Evolutionary conservation across 1,140 invertebrate species (phyloP).

Genomic region (Onthophagus taurus): DNA sequence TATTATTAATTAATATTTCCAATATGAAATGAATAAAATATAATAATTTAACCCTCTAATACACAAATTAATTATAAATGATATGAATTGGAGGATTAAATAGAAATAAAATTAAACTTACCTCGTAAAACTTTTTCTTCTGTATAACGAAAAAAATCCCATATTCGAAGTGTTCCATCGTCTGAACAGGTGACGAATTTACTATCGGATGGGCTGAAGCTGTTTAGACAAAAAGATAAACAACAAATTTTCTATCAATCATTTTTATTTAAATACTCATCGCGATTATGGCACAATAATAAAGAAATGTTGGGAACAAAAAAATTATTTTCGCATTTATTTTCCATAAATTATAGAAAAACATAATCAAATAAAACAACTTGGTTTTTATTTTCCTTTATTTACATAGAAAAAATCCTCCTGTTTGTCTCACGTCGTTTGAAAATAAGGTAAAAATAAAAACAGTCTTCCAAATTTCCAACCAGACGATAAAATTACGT

Average conservation of each 20-base stretch:
- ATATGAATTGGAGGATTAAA: not conserved
- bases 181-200: conserved; percentile 99
- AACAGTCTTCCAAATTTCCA: conserved; percentile 32
- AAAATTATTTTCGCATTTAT: too few species aligned
- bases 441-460: conserved; percentile 32
- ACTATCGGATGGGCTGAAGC: conserved; percentile 97
- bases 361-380: conserved; percentile 13
- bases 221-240: conserved; percentile 47
- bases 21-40: conserved; percentile 17
- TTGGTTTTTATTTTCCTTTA: conserved; percentile 9
- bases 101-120: conserved; percentile 37
- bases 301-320: too few species aligned
- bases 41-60: conserved; percentile 13
- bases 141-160: conserved; percentile 95
- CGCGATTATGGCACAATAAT: too few species aligned
- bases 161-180: conserved; percentile 95
- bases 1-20: not conserved
- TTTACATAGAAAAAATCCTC: conserved; percentile 2
- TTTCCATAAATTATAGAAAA: too few species aligned
- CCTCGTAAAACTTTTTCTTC: conserved; percentile 94
- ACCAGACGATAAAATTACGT: conserved; percentile 15
- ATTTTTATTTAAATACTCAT: too few species aligned
- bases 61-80: conserved; percentile 8
- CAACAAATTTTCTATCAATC: too few species aligned
- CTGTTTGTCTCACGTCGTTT: conserved; percentile 9